A percentile compares a stretch with the other conserved stretches of the same genome.
Conservation (phyloP, 2,888 invertebrate genomes). For the Lamellibrachia satsuma region DNA sequence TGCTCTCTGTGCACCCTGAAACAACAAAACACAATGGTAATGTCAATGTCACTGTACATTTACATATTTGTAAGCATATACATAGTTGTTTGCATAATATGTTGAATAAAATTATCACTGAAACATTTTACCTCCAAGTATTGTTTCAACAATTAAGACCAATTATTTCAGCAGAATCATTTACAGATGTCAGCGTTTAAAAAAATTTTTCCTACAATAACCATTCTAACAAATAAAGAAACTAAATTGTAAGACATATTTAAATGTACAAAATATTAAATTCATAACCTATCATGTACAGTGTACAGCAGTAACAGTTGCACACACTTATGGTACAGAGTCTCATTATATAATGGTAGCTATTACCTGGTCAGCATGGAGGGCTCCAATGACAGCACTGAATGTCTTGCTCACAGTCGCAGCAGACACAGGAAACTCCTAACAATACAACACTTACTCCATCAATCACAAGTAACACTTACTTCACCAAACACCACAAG, state of each 20-base stretch:
- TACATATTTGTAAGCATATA: too few relatives aligned
- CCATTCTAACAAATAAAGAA: neutral
- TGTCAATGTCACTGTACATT: too few relatives aligned
- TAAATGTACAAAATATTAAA: neutral
- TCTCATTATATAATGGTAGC: neutral
- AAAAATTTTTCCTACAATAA: neutral
- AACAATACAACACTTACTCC: constrained; percentile 32
- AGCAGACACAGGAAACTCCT: constrained; percentile 79
- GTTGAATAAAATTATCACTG: neutral
- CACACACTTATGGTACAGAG: neutral
- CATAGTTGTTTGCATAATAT: neutral
- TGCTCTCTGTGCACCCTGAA: constrained; percentile 73
- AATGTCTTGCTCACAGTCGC: constrained; percentile 78
- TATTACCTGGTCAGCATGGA: constrained; percentile 67
- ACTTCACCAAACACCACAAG: neutral
- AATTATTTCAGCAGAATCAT: neutral
- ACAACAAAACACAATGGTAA: neutral
- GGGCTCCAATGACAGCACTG: constrained; percentile 82
- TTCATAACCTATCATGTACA: neutral
- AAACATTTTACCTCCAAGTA: too few relatives aligned
- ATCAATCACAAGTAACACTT: neutral
- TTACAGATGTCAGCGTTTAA: neutral
- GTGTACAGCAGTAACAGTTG: neutral
- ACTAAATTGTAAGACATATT: too few relatives aligned
- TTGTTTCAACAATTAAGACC: neutral